Evolutionary conservation across 2,888 invertebrate genomes (phyloP).

Genomic region (Eupithecia vulgata): DNA sequence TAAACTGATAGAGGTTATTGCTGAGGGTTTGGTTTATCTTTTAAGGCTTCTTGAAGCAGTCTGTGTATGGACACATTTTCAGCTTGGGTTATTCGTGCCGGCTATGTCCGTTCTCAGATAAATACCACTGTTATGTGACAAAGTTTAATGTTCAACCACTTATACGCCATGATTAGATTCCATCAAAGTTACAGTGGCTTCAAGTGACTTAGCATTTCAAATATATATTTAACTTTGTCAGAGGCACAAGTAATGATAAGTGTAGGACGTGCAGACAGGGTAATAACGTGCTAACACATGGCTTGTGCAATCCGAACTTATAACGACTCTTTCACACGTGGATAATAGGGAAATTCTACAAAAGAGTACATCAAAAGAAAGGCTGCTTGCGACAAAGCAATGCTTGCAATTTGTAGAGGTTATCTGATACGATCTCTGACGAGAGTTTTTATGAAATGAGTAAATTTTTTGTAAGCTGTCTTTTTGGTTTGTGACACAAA

Average conservation of each 20-base stretch:
- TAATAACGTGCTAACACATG: background rate
- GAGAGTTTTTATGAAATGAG: background rate
- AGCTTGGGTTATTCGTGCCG: constrained; percentile 85
- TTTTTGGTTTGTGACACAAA: background rate
- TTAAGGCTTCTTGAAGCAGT: constrained; percentile 89
- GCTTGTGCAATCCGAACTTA: background rate
- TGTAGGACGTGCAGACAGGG: background rate
- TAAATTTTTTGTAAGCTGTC: background rate
- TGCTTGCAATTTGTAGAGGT: background rate
- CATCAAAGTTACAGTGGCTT: background rate
- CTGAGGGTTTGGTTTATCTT: too few species aligned
- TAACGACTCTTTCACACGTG: background rate
- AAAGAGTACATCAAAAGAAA: background rate
- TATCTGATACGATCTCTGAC: background rate
- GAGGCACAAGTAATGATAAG: background rate
- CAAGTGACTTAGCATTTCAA: background rate
- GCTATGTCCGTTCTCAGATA: constrained; percentile 82
- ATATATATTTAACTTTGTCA: background rate
- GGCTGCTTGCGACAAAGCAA: background rate
- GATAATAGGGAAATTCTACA: background rate
- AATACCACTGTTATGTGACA: constrained; percentile 37
- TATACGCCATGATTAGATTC: background rate
- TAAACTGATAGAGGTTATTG: too few species aligned
- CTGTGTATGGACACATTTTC: constrained; percentile 88
- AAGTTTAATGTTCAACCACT: constrained; percentile 12